Evolutionary conservation across 2,888 invertebrate species (phyloP).

Genomic region (Podabrus alpinus): DNA sequence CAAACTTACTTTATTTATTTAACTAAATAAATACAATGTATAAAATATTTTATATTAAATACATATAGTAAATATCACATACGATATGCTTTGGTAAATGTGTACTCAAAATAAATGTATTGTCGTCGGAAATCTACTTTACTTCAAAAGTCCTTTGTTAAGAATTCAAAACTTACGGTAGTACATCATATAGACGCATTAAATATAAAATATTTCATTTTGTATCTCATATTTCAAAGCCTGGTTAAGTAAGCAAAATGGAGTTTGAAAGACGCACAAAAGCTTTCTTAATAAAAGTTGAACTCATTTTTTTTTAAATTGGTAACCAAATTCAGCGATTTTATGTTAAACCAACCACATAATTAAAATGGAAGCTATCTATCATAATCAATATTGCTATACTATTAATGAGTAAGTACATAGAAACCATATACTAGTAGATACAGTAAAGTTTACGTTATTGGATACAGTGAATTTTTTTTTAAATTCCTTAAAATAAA

Average conservation of each 20-base stretch:
- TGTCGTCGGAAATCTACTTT: neutral
- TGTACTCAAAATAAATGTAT: neutral
- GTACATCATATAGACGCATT: neutral
- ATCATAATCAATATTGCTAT: neutral
- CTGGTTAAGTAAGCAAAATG: neutral
- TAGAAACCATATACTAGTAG: no score
- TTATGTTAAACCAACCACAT: neutral
- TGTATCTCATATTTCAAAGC: neutral
- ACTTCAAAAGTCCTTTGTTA: neutral
- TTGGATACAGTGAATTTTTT: no score
- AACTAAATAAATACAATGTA: neutral
- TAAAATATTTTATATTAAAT: neutral
- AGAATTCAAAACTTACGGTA: neutral
- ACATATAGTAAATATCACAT: neutral
- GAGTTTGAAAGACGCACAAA: neutral
- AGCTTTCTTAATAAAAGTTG: neutral
- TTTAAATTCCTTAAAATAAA: no score
- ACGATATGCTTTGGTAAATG: neutral
- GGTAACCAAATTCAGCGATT: neutral
- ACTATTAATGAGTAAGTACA: neutral
- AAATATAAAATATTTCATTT: neutral
- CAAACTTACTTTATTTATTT: neutral
- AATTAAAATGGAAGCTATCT: neutral
- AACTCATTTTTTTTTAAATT: neutral
- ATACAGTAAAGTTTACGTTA: neutral